A percentile compares a stretch with the other conserved stretches of the same genome.
Evolutionary conservation across 2,113 vertebrate species (phyloP).

Genomic region (Urocitellus parryii): DNA sequence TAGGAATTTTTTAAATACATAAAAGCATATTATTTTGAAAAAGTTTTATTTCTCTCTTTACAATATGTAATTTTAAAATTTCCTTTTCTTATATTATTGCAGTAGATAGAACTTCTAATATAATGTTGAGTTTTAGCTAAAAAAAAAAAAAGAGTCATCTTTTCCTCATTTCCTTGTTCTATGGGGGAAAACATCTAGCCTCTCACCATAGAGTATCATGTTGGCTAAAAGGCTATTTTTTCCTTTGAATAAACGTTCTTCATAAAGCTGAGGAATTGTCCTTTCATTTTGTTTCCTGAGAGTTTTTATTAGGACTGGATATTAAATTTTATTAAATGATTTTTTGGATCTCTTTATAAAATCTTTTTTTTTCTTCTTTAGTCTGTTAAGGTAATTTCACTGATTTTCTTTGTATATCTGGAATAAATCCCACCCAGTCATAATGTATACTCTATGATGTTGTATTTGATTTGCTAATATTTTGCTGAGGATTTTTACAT

Average conservation of each 20-base stretch:
- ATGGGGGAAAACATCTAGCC: neutral
- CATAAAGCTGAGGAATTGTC: neutral
- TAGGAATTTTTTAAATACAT: neutral
- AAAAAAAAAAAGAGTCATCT: neutral
- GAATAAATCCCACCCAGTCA: neutral
- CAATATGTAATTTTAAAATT: too few relatives aligned
- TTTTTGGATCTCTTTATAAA: neutral
- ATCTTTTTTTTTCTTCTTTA: neutral
- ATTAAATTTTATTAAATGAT: conserved; percentile 1
- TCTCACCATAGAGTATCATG: neutral
- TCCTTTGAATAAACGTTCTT: neutral
- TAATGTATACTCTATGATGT: neutral
- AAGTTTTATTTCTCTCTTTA: neutral
- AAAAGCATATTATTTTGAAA: neutral
- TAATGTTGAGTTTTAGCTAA: neutral
- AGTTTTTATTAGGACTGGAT: neutral
- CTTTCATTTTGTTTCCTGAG: neutral
- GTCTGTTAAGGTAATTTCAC: neutral
- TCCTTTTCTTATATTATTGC: too few relatives aligned
- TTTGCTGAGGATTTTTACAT: neutral
- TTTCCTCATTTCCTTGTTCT: neutral
- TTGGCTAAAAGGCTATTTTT: neutral
- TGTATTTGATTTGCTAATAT: neutral
- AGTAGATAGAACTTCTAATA: neutral
- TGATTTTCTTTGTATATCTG: neutral